phyloP scores from a whole-genome alignment of 2,888 invertebrate species.

The Rhamnusium bicolor region DNA sequence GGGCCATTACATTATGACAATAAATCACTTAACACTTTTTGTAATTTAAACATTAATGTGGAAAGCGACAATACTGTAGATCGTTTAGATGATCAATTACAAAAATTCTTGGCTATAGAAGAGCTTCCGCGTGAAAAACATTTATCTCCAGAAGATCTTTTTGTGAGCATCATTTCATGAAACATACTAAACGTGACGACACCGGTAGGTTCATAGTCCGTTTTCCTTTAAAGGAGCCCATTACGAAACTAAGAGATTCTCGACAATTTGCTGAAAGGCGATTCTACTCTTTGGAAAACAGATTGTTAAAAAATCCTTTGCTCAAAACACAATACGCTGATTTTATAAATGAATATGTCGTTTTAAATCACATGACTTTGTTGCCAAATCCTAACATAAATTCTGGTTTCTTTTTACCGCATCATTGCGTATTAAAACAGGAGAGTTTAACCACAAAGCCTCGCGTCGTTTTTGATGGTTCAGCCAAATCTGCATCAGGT shows the following conservation, averaged over 20 bases:
- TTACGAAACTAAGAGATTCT: background rate
- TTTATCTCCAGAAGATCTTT: constrained; percentile 6
- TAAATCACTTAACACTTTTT: background rate
- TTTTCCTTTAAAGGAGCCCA: constrained; percentile 5
- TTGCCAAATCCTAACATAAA: background rate
- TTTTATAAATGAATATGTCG: constrained; percentile 1
- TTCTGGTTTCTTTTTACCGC: constrained; percentile 14
- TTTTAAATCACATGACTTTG: constrained; percentile 2
- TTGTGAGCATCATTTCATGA: constrained; percentile 11
- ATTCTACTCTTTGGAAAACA: background rate
- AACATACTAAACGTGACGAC: background rate
- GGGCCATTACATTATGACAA: background rate
- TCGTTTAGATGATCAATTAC: background rate
- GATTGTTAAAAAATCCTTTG: background rate
- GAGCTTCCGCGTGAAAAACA: background rate
- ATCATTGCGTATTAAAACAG: constrained; percentile 7
- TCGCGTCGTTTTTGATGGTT: constrained; percentile 3
- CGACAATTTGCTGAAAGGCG: background rate
- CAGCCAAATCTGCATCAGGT: background rate
- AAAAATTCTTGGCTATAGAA: constrained; percentile 5
- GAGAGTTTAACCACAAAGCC: background rate
- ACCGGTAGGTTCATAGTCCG: background rate
- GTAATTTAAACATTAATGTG: background rate
- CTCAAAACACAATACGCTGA: background rate
- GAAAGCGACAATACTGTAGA: background rate